Base-by-base conservation (phyloP, 2,888 invertebrate species). In the Eupithecia exiguata region DNA sequence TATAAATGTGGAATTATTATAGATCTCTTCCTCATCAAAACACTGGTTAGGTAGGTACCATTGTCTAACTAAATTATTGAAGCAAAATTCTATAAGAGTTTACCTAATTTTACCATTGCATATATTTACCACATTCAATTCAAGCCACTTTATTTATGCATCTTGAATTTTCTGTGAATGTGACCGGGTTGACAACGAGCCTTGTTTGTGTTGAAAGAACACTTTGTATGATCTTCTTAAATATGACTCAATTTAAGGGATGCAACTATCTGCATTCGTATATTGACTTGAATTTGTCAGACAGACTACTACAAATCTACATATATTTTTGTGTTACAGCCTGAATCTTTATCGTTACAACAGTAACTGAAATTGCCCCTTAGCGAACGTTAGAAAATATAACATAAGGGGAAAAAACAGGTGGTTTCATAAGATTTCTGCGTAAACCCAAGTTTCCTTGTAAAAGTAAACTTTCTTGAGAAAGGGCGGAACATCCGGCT, bases 391-490 rank as follows among this genome's bases (percentile, higher is more conserved):
- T 4, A 30, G 61, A 30, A 61, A 35, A 35, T 62, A 62, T 35
- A 30, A 9, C 18, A 12, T 6, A 18, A 30, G n/a, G 12, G 16
- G 38, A 53, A 35, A 68, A 74, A 76, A 80, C 78, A 79, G 76
- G 76, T 80, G 80, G 79, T 80, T 77, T 72, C 65, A 21, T 18
- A 30, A 40, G 35, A 70, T 62, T 65, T 69, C 69, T 38, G 21
- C 70, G 69, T 77, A 79, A 78, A 79, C 77, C 78, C 70, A 79
- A 77, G 74, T 80, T 78, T 80, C 79, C 77, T 79, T 77, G 81
- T 78, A 86, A 87, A 90, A 89, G 89, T 89, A 82, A 89, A 91
- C 89, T 88, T 91, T 86, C 87, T 87, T 80, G 88, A 77, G 85
- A 84, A 86, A 88, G 89, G 92, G 90, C 85, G 84, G 77, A 81